Conservation (phyloP, 2,888 invertebrate genomes). For the Epistrophella euchroma region DNA sequence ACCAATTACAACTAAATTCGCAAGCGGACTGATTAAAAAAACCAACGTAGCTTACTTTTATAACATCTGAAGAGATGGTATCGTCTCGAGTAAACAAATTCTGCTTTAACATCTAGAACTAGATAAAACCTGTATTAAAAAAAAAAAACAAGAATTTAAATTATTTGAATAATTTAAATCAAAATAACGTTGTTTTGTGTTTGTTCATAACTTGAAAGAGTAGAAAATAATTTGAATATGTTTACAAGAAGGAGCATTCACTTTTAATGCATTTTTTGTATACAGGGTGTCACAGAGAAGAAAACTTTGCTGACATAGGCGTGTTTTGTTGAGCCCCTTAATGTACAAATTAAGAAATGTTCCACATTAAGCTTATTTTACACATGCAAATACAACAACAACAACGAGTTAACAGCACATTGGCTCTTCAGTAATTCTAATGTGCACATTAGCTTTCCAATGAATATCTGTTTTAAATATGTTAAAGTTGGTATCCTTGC, state of each 20-base stretch:
- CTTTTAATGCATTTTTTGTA: background rate
- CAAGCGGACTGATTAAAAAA: slow-evolving; percentile 32
- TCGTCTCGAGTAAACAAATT: slow-evolving; percentile 55
- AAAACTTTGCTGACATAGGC: too few relatives aligned
- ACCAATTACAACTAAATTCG: slow-evolving; percentile 32
- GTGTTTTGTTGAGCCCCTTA: too few relatives aligned
- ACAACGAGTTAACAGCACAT: too few relatives aligned
- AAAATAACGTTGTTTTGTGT: background rate
- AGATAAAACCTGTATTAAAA: slow-evolving; percentile 54
- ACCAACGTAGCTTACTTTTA: slow-evolving; percentile 70
- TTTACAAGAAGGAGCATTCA: slow-evolving; percentile 3
- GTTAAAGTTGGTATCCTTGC: too few relatives aligned
- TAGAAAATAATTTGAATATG: background rate
- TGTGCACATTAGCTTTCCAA: too few relatives aligned
- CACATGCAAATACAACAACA: too few relatives aligned
- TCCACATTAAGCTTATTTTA: too few relatives aligned
- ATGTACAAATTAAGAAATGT: too few relatives aligned
- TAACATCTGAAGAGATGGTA: slow-evolving; percentile 42
- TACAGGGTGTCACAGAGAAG: background rate
- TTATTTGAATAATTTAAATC: slow-evolving; percentile 42
- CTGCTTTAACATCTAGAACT: slow-evolving; percentile 32
- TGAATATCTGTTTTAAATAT: too few relatives aligned
- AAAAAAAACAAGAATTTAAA: slow-evolving; percentile 59
- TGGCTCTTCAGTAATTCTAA: too few relatives aligned
- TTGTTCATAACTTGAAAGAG: background rate